Evolutionary conservation across 2,888 invertebrate genomes (phyloP), one percentile per base, ranked within the genome.

Genomic region (Taphrorychus bicolor): DNA sequence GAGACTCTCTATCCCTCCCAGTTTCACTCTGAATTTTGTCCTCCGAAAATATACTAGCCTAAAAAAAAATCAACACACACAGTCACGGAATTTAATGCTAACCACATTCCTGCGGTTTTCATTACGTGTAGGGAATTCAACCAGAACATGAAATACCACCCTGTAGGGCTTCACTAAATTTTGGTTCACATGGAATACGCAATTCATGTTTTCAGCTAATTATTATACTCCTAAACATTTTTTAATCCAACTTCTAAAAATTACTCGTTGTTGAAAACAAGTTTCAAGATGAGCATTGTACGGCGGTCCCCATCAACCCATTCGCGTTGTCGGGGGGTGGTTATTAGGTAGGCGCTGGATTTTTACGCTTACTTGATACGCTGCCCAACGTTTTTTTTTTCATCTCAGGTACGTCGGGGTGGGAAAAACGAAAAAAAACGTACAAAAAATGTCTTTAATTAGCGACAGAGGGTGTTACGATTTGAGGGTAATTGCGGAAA

Each of bases 301-400:
- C 40, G 5, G 16, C 16, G 18, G 2, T 21, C 52, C 53, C 42
- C 19, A 56, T 23, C 61, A 52, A 64, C 65, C 69, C 69, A 60
- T 65, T 69, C 51, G 11, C 5, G 24, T 45, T 53, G 54, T 54
- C 53, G n/a, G n/a, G 40, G 69, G 69, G 69, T 69, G 69, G 61
- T 69, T 69, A 70, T 70, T 70, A 70, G 66, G 66, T 66, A 66
- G 70, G 67, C 70, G 70, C 64, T 56, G 66, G 67, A 70, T 67
- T 70, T 70, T 66, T 70, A 70, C 70, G 70, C 66, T 66, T 67
- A 63, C 63, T 70, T 70, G 66, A 70, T 70, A 69, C 69, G 65
- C 60, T 69, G 69, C 65, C 69, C 69, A 61, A 65, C 65, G 57
- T 56, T 69, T 69, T n/a, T n/a, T n/a, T n/a, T 69, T 69, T 65